A percentile compares a stretch with the other conserved stretches of the same genome.
Evolutionary conservation across 2,888 invertebrate species (phyloP).

Genomic region (Drosophila longiperda): DNA sequence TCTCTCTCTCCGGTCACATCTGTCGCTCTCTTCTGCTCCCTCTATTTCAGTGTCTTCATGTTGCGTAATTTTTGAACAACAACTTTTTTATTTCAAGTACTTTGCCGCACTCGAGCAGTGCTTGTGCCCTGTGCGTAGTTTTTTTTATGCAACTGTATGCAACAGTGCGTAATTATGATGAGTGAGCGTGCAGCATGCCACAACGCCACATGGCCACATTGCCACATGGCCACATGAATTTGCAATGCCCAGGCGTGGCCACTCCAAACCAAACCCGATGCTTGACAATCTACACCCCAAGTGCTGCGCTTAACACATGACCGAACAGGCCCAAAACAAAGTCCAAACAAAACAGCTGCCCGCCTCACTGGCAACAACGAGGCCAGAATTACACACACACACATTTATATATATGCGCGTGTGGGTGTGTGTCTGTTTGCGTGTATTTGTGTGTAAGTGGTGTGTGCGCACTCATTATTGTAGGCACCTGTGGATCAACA

Average conservation of each 20-base stretch:
- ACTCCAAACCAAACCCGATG: slow-evolving; percentile 64
- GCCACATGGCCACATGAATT: slow-evolving; percentile 58
- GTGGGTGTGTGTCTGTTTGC: slow-evolving; percentile 2
- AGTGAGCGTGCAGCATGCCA: slow-evolving; percentile 55
- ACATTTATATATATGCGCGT: neutral
- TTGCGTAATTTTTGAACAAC: slow-evolving; percentile 74
- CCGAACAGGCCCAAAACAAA: slow-evolving; percentile 35
- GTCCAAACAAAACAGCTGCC: slow-evolving; percentile 42
- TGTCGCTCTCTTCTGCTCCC: slow-evolving; percentile 2
- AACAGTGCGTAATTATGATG: slow-evolving; percentile 77
- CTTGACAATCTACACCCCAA: slow-evolving; percentile 63
- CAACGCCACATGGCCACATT: slow-evolving; percentile 24
- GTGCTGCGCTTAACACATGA: slow-evolving; percentile 54
- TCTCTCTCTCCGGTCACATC: neutral
- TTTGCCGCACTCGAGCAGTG: slow-evolving; percentile 44
- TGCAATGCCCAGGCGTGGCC: slow-evolving; percentile 60
- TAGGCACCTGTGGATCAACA: slow-evolving; percentile 70
- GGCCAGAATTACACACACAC: slow-evolving; percentile 27
- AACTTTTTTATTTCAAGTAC: slow-evolving; percentile 67
- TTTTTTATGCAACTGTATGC: slow-evolving; percentile 50
- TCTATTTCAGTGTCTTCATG: slow-evolving; percentile 33
- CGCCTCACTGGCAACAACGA: slow-evolving; percentile 29
- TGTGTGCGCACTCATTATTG: slow-evolving; percentile 46
- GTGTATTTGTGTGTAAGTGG: slow-evolving; percentile 11
- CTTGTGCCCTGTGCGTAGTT: slow-evolving; percentile 34